Evolutionary conservation across 1,140 invertebrate genomes (phyloP).

Genomic region (Phortica variegata): DNA sequence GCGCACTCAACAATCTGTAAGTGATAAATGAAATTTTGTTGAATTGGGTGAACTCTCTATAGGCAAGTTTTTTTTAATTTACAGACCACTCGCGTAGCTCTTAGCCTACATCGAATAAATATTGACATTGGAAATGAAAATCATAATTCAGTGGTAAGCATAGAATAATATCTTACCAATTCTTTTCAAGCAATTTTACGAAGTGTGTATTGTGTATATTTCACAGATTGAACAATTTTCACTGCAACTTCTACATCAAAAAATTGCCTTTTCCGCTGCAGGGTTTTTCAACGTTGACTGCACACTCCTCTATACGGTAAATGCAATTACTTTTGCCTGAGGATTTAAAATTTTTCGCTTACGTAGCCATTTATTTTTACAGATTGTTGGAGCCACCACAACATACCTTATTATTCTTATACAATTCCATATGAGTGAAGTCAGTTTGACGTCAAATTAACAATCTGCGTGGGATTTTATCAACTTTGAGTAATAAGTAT

Average conservation of each 20-base stretch:
- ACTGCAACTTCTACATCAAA: conserved; percentile 58
- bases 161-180: too few species aligned
- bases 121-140: conserved; percentile 41
- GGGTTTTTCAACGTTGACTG: conserved; percentile 59
- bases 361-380: background rate
- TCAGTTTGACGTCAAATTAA: too few species aligned
- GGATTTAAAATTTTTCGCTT: background rate
- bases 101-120: conserved; percentile 39
- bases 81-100: conserved; percentile 38
- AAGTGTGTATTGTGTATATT: background rate
- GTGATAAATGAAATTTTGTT: conserved; percentile 17
- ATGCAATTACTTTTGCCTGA: conserved; percentile 2
- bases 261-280: conserved; percentile 55
- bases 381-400: conserved; percentile 54
- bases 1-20: conserved; percentile 34
- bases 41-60: background rate
- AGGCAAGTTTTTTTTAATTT: background rate
- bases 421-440: conserved; percentile 55
- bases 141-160: conserved; percentile 44
- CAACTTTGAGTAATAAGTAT: too few species aligned
- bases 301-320: conserved; percentile 57
- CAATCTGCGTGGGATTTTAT: too few species aligned
- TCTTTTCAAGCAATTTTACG: background rate
- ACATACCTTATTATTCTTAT: conserved; percentile 58
- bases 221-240: conserved; percentile 59